phyloP scores from a whole-genome alignment of 2,113 vertebrate genomes.

The Coracopsis vasa region DNA sequence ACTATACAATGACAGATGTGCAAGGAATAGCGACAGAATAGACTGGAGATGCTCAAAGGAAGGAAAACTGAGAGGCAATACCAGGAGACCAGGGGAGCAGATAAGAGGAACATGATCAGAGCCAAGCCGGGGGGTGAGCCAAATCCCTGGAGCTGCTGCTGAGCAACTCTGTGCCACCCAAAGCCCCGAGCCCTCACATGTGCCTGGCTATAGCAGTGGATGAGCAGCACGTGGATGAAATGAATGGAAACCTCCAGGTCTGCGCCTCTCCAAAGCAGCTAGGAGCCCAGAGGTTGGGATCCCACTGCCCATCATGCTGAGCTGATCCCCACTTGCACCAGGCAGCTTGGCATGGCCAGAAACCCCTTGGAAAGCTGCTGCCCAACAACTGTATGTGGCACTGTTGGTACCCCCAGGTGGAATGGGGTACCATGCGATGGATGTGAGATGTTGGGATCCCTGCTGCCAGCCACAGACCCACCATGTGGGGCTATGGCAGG shows the following conservation, averaged over 20 bases:
- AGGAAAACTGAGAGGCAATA: background rate
- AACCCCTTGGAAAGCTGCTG: background rate
- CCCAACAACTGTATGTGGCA: accelerated
- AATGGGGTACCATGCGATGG: background rate
- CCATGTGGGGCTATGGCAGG: too few species aligned
- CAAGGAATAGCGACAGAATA: background rate
- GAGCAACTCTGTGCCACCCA: accelerated
- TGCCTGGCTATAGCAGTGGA: background rate
- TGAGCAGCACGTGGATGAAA: background rate
- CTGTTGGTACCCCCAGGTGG: background rate
- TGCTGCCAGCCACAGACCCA: background rate
- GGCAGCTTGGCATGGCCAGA: background rate
- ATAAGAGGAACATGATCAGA: background rate
- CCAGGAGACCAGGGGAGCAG: background rate
- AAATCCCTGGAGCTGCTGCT: background rate
- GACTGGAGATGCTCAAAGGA: background rate
- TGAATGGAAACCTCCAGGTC: background rate
- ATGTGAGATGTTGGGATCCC: background rate
- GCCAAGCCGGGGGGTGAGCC: background rate
- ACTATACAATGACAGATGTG: background rate
- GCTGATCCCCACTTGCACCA: background rate
- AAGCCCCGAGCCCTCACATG: accelerated
- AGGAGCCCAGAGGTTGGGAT: background rate
- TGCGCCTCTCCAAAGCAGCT: accelerated
- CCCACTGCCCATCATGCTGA: accelerated